A percentile compares a stretch with the other conserved stretches of the same genome.
phyloP scores from a whole-genome alignment of 2,797 vertebrate genomes.

The Cercopithecus hamlyni region DNA sequence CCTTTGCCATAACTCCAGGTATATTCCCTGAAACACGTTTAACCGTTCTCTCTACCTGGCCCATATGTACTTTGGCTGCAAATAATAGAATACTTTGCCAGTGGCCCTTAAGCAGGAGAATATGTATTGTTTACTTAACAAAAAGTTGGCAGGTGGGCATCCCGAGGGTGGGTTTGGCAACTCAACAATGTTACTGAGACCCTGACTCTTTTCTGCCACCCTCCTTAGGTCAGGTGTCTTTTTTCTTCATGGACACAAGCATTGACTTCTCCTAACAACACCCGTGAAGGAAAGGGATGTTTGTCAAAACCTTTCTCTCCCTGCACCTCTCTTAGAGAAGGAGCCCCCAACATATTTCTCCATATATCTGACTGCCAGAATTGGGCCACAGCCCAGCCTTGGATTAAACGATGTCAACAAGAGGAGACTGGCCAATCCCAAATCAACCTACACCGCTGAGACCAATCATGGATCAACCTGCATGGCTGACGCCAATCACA shows the following conservation, averaged over 20 bases:
- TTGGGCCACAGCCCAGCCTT: not conserved
- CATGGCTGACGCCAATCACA: not conserved
- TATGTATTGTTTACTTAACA: not conserved
- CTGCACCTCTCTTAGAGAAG: not conserved
- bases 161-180: not conserved
- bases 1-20: not conserved
- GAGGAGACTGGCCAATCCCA: not conserved
- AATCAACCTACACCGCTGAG: fast-evolving
- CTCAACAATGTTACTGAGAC: not conserved
- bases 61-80: not conserved
- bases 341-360: not conserved
- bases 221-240: not conserved
- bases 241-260: not conserved
- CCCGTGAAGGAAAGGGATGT: not conserved
- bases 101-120: not conserved
- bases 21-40: not conserved
- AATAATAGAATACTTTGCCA: not conserved
- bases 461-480: not conserved
- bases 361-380: not conserved
- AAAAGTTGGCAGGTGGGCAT: not conserved
- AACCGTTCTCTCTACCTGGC: not conserved
- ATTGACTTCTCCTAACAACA: not conserved
- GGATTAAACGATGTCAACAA: not conserved
- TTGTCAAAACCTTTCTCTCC: not conserved
- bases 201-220: not conserved